Conservation (phyloP, 2,797 vertebrate genomes). For the Clarias platycephalus region DNA sequence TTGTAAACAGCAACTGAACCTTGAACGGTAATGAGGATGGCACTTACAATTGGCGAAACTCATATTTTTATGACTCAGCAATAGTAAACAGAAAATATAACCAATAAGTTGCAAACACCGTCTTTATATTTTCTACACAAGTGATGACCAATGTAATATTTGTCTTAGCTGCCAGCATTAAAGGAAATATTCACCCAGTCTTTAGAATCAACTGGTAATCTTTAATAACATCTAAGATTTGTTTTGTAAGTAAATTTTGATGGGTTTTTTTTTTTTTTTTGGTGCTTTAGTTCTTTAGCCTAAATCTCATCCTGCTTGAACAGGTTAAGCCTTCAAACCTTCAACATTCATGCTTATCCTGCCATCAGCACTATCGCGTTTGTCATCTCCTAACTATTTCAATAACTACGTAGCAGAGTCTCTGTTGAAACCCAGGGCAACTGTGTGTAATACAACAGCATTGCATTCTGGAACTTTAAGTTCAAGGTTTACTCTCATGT, state of each 20-base stretch:
- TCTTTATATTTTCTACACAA: neutral
- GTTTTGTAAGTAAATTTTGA: neutral
- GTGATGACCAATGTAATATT: neutral
- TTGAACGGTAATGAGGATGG: neutral
- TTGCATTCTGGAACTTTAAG: neutral
- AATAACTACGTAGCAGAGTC: neutral
- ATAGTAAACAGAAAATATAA: neutral
- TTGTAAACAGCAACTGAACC: neutral
- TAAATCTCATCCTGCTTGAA: neutral
- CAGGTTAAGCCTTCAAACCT: neutral
- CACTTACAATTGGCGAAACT: neutral
- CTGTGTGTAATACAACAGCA: neutral
- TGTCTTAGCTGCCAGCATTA: neutral
- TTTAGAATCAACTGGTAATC: neutral
- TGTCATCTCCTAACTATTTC: neutral
- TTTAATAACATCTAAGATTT: neutral
- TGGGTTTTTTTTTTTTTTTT: neutral
- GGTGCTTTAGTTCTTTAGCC: neutral
- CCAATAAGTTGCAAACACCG: neutral
- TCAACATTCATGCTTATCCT: neutral
- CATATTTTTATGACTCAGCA: neutral
- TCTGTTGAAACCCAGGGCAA: neutral
- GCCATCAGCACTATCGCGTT: neutral
- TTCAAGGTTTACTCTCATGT: neutral
- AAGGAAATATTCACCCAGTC: neutral